Percentiles rank a stretch among this genome's conserved stretches.
Evolutionary conservation across 1,140 invertebrate genomes (phyloP).

Genomic region (Drosophila tani): DNA sequence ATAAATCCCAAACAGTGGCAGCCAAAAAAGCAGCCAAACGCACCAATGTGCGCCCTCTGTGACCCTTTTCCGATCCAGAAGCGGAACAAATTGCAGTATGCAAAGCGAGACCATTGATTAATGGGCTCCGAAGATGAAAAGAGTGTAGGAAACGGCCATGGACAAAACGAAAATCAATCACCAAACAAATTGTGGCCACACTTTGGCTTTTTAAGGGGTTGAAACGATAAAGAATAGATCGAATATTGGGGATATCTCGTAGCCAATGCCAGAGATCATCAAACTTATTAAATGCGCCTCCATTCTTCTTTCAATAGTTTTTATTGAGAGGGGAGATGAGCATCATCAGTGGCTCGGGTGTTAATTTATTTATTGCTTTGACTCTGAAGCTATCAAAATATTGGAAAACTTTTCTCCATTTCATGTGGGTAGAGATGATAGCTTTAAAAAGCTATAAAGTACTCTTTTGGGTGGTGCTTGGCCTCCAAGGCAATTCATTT

Average conservation of each 20-base stretch:
- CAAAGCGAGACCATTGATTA: slow-evolving; percentile 78
- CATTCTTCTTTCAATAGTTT: slow-evolving; percentile 45
- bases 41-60: slow-evolving; percentile 11
- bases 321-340: slow-evolving; percentile 3
- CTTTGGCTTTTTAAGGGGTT: slow-evolving; percentile 13
- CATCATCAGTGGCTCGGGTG: slow-evolving; percentile 40
- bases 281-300: slow-evolving; percentile 47
- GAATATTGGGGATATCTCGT: background rate
- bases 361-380: slow-evolving; percentile 78
- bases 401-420: slow-evolving; percentile 32
- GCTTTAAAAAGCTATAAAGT: slow-evolving; percentile 76
- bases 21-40: slow-evolving; percentile 48
- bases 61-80: slow-evolving; percentile 6
- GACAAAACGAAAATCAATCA: slow-evolving; percentile 69
- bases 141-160: slow-evolving; percentile 11
- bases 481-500: slow-evolving; percentile 69
- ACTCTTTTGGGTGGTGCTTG: slow-evolving; percentile 10
- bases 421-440: slow-evolving; percentile 31
- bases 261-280: slow-evolving; percentile 56
- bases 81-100: slow-evolving; percentile 74
- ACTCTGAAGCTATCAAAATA: slow-evolving; percentile 70
- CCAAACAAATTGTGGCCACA: slow-evolving; percentile 64
- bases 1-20: slow-evolving; percentile 79
- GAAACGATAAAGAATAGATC: slow-evolving; percentile 20
- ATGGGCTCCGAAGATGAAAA: slow-evolving; percentile 56